Evolutionary conservation across 2,888 invertebrate species (phyloP).

Genomic region (Noctua janthe): DNA sequence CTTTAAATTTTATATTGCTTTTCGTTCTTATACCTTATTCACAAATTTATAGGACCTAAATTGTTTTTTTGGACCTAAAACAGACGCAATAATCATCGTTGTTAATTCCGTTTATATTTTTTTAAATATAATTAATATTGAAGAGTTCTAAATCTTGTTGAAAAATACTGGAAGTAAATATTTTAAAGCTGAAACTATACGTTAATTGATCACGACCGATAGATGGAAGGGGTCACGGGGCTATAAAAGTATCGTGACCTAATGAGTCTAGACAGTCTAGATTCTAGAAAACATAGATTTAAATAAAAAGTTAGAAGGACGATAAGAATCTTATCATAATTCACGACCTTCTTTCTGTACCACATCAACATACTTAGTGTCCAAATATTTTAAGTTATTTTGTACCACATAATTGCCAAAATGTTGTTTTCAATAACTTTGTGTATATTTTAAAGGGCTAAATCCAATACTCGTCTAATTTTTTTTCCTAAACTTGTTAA

Average conservation of each 20-base stretch:
- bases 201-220: background rate
- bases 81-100: conserved; percentile 57
- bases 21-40: conserved; percentile 60
- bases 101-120: conserved; percentile 31
- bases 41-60: conserved; percentile 40
- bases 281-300: conserved; percentile 1
- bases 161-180: conserved; percentile 13
- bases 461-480: conserved; percentile 22
- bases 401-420: conserved; percentile 44
- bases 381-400: conserved; percentile 46
- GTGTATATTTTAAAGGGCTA: conserved; percentile 10
- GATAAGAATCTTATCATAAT: conserved; percentile 22
- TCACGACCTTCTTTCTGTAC: conserved; percentile 23
- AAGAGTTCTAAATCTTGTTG: conserved; percentile 6
- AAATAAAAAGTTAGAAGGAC: background rate
- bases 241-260: background rate
- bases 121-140: conserved; percentile 19
- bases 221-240: background rate
- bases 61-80: conserved; percentile 55
- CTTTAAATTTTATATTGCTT: conserved; percentile 67
- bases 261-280: background rate
- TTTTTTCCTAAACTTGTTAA: conserved; percentile 2
- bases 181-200: conserved; percentile 22
- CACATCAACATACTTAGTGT: background rate
- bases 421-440: conserved; percentile 14